Conservation (phyloP, 2,888 invertebrate genomes). For the Mesorhabditis spiculigera region DNA sequence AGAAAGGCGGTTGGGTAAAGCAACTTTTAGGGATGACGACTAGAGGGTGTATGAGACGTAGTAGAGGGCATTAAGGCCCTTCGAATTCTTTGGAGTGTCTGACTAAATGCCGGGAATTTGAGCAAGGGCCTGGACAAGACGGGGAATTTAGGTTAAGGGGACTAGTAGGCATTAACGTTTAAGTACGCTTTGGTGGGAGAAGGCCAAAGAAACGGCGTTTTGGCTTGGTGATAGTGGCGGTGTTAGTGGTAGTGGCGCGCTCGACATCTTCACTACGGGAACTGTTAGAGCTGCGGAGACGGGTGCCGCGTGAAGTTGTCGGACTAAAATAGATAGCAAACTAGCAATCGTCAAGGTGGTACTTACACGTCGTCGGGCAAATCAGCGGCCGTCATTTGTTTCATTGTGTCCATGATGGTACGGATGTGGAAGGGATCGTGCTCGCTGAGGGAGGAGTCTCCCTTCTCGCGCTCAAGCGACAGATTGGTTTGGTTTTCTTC, state of each 20-base stretch:
- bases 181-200: not conserved
- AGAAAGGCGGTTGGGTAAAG: too few relatives aligned
- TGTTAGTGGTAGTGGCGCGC: not conserved
- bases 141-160: too few relatives aligned
- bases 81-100: too few relatives aligned
- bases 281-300: not conserved
- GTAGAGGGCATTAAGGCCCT: too few relatives aligned
- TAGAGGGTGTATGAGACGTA: too few relatives aligned
- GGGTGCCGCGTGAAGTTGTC: not conserved
- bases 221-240: not conserved
- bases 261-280: not conserved
- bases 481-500: not conserved
- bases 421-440: conserved; percentile 39
- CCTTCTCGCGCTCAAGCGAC: not conserved
- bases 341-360: not conserved
- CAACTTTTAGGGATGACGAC: too few relatives aligned
- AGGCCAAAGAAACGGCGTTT: not conserved
- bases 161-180: not conserved
- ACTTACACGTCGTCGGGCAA: conserved; percentile 14
- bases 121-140: too few relatives aligned
- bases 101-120: too few relatives aligned
- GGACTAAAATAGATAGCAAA: not conserved
- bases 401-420: conserved; percentile 48
- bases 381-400: conserved; percentile 49
- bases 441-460: conserved; percentile 9